phyloP scores from a whole-genome alignment of 2,113 vertebrate species.

The Colius striatus region DNA sequence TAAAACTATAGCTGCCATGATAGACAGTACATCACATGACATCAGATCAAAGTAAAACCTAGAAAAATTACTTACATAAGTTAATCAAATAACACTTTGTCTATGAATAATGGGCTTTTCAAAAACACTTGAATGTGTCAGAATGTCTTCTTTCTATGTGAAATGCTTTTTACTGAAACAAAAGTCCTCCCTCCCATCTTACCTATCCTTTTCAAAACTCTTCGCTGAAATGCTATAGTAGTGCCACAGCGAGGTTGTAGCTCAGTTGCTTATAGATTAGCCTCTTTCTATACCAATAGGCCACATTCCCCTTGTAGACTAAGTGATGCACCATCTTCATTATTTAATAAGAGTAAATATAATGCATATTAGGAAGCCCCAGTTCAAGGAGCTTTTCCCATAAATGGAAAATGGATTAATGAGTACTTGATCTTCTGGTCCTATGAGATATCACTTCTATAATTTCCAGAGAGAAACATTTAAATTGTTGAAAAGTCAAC shows the following conservation, averaged over 20 bases:
- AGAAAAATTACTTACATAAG: slow-evolving; percentile 36
- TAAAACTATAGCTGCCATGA: not conserved
- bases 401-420: not conserved
- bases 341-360: not conserved
- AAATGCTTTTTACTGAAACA: not conserved
- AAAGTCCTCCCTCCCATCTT: not conserved
- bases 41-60: not conserved
- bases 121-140: not conserved
- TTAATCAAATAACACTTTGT: not conserved
- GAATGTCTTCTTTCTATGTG: not conserved
- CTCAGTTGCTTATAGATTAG: not conserved
- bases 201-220: not conserved
- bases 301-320: not conserved
- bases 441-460: not conserved
- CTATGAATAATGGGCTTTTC: not conserved
- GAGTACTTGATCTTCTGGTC: not conserved
- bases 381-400: not conserved
- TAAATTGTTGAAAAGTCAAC: not conserved
- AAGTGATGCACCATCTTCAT: not conserved
- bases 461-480: not conserved
- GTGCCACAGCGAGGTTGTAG: not conserved
- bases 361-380: not conserved
- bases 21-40: not conserved
- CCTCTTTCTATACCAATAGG: not conserved
- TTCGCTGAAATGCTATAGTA: not conserved